Conservation (phyloP, 2,113 vertebrate species). For the Ailurus styani region DNA sequence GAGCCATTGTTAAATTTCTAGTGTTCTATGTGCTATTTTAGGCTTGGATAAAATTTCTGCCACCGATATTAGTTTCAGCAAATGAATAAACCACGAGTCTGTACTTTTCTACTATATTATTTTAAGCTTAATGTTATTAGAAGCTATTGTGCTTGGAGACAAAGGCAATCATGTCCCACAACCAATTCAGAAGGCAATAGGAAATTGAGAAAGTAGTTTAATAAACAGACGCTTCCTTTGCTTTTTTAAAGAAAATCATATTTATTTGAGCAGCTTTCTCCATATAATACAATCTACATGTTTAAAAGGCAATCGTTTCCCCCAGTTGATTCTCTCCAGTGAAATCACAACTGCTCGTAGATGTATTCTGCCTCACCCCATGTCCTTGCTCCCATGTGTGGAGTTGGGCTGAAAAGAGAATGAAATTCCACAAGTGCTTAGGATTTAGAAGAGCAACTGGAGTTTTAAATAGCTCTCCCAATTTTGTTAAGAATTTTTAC, state of each 20-base stretch:
- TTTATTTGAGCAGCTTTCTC: constrained; percentile 49
- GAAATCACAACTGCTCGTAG: background rate
- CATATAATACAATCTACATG: constrained; percentile 38
- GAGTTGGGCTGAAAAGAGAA: background rate
- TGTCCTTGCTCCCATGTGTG: background rate
- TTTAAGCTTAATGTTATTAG: constrained; percentile 74
- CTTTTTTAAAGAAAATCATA: constrained; percentile 65
- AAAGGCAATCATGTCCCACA: constrained; percentile 38
- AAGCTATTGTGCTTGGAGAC: constrained; percentile 66
- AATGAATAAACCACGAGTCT: constrained; percentile 53
- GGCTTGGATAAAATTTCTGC: constrained; percentile 61
- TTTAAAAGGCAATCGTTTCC: constrained; percentile 45
- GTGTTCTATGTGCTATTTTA: constrained; percentile 53
- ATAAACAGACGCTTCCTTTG: constrained; percentile 65
- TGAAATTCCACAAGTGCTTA: constrained; percentile 3
- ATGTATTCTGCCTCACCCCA: background rate
- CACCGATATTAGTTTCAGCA: constrained; percentile 52
- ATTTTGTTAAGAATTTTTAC: constrained; percentile 27
- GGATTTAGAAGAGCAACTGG: constrained; percentile 49
- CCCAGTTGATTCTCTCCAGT: constrained; percentile 38
- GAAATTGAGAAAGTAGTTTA: constrained; percentile 66
- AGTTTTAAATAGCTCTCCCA: constrained; percentile 54
- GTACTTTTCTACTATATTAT: constrained; percentile 47
- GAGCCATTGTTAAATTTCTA: constrained; percentile 65
- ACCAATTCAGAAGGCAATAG: constrained; percentile 52